Evolutionary conservation across 1,140 invertebrate species (phyloP), one percentile per base, ranked within the genome.

Genomic region (Lordiphosa clarofinis): DNA sequence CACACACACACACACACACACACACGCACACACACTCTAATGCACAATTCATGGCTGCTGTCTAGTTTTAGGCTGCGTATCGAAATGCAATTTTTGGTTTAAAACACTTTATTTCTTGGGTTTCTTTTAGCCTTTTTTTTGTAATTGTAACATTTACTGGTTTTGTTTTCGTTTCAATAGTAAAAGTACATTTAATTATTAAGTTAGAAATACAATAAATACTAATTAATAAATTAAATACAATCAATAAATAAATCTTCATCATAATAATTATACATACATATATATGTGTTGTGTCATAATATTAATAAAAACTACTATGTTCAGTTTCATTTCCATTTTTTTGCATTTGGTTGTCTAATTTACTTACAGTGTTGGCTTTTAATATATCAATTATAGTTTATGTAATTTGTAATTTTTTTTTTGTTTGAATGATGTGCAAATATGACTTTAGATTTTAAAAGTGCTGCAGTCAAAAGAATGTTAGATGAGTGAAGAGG

Each of bases 31-130:
- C 40, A 36, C 56, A 57, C 71, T 64, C 78, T 84, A 84, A 84
- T 84, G 78, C 73, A 61, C 54, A 78, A 70, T 66, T 84, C 64
- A 84, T 84, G 57, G 69, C 52, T 47, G 61, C 78, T 28, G 5
- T 28, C 73, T 54, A 57, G 49, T 82, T 69, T 72, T 60, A 61
- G 63, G 59, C 76, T 59, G 42, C 65, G 58, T 65, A 79, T 81
- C 65, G 59, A 69, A 69, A 60, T 57, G 62, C 54, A 75, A 56
- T 65, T 57, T 58, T 82, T 73, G 73, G 79, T 84, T 84, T 84
- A 86, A 84, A 84, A 84, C 78, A 84, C 79, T 84, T 84, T 84
- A 84, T 84, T 84, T 84, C 73, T 84, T 84, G 73, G 66, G 58
- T 53, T 69, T 64, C 50, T 39, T 71, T 71, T 71, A 71, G 63